Conservation (phyloP, 2,797 vertebrate species). For the Lagodon rhomboides region DNA sequence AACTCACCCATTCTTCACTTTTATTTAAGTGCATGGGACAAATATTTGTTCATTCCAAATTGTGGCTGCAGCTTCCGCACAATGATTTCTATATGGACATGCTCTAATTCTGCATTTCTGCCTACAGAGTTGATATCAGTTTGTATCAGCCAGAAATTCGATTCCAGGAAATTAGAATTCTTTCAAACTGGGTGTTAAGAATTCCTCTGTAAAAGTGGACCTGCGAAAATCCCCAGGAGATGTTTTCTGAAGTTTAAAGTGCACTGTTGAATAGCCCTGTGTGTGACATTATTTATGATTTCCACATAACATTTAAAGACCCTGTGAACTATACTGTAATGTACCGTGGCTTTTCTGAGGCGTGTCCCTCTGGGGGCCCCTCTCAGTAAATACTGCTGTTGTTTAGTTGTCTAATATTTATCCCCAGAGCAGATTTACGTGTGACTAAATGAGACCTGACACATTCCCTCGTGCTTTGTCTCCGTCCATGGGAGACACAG, state of each 20-base stretch:
- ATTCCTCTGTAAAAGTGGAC: neutral
- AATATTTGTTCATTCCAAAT: conserved; percentile 45
- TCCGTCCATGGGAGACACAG: conserved; percentile 20
- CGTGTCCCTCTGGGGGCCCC: neutral
- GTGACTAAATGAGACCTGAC: conserved; percentile 42
- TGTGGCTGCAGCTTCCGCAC: conserved; percentile 1
- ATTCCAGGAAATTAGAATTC: neutral
- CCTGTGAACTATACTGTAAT: neutral
- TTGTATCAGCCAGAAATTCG: neutral
- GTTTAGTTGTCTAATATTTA: conserved; percentile 39
- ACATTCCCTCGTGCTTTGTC: conserved; percentile 26
- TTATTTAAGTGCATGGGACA: conserved; percentile 25
- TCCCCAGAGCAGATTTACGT: conserved; percentile 39
- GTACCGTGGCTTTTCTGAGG: conserved; percentile 4
- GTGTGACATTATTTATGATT: conserved; percentile 17
- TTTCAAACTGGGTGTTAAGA: no score
- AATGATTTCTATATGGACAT: neutral
- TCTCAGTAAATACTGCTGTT: neutral
- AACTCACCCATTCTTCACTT: conserved; percentile 24
- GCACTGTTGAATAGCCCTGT: neutral
- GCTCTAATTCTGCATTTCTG: conserved; percentile 5
- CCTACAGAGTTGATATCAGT: neutral
- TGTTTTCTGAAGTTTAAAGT: conserved; percentile 1
- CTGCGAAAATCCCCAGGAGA: neutral
- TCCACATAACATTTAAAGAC: neutral